A percentile compares a stretch with the other conserved stretches of the same genome.
Evolutionary conservation across 2,797 vertebrate genomes (phyloP).

Genomic region (Neopelma chrysocephalum): DNA sequence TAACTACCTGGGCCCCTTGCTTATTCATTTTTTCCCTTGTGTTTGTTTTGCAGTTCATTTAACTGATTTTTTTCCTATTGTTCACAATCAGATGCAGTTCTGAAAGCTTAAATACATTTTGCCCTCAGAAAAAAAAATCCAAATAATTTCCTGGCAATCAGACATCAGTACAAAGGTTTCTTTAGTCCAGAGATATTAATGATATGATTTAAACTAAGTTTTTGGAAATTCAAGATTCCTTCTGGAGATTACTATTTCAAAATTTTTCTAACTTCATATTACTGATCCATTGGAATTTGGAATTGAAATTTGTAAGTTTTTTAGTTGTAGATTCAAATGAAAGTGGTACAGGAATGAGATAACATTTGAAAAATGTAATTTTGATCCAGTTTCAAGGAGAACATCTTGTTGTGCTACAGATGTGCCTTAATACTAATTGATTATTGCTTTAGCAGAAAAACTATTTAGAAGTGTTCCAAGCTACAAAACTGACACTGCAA

Average conservation of each 20-base stretch:
- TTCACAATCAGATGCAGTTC: slow-evolving; percentile 13
- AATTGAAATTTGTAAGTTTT: slow-evolving; percentile 13
- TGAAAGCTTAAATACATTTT: not conserved
- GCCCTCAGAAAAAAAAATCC: not conserved
- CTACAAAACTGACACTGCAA: not conserved
- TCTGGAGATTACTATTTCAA: slow-evolving; percentile 37
- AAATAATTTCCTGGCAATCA: slow-evolving; percentile 42
- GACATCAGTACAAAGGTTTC: slow-evolving; percentile 10
- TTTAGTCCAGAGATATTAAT: slow-evolving; percentile 7
- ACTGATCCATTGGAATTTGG: not conserved
- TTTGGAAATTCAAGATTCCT: slow-evolving; percentile 17
- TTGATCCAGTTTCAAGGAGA: slow-evolving; percentile 61
- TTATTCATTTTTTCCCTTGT: not conserved
- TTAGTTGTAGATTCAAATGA: slow-evolving; percentile 37
- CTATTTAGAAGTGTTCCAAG: slow-evolving; percentile 38
- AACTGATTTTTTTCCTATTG: not conserved
- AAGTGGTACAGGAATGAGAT: slow-evolving; percentile 33
- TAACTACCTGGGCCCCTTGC: not conserved
- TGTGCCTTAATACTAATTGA: slow-evolving; percentile 60
- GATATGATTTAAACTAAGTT: not conserved
- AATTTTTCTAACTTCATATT: not conserved
- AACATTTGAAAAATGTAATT: slow-evolving; percentile 49
- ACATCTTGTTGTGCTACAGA: slow-evolving; percentile 50
- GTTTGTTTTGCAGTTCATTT: not conserved
- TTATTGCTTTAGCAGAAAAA: slow-evolving; percentile 38